phyloP scores from a whole-genome alignment of 1,140 invertebrate species.

The Propsilocerus akamusi region DNA sequence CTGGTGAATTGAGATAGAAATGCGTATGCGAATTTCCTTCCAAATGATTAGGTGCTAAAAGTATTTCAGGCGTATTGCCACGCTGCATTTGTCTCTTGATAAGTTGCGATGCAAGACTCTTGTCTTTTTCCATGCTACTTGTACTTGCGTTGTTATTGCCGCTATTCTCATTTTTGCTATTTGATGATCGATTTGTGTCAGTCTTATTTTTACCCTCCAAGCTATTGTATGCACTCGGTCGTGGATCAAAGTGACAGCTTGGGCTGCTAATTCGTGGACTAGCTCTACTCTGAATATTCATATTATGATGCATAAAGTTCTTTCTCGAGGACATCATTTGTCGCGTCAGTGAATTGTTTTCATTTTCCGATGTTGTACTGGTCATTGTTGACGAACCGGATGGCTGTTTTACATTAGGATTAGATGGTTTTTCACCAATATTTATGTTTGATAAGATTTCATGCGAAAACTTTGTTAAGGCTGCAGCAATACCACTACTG shows the following conservation, averaged over 20 bases:
- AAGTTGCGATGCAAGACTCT: background rate
- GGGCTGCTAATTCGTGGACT: background rate
- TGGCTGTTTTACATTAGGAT: background rate
- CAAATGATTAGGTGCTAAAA: constrained; percentile 53
- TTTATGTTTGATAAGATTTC: background rate
- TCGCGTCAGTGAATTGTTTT: constrained; percentile 6
- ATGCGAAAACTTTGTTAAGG: background rate
- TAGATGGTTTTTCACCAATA: constrained; percentile 11
- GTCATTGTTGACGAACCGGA: background rate
- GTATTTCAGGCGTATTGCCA: constrained; percentile 52
- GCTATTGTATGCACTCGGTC: background rate
- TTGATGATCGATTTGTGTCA: background rate
- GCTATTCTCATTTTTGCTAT: background rate
- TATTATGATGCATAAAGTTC: background rate
- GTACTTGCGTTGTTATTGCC: background rate
- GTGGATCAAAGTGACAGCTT: background rate
- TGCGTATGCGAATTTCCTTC: constrained; percentile 10
- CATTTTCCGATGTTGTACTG: constrained; percentile 1
- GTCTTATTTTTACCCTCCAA: background rate
- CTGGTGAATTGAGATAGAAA: background rate
- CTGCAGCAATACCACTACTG: background rate
- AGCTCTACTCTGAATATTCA: background rate
- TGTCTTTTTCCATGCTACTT: constrained; percentile 11
- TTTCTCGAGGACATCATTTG: background rate
- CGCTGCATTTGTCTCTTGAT: constrained; percentile 25